These are phyloP conservation scores for Suricata suricatta DNA, from an alignment of 2,113 vertebrate species.

Conservation along the genomic window DNA sequence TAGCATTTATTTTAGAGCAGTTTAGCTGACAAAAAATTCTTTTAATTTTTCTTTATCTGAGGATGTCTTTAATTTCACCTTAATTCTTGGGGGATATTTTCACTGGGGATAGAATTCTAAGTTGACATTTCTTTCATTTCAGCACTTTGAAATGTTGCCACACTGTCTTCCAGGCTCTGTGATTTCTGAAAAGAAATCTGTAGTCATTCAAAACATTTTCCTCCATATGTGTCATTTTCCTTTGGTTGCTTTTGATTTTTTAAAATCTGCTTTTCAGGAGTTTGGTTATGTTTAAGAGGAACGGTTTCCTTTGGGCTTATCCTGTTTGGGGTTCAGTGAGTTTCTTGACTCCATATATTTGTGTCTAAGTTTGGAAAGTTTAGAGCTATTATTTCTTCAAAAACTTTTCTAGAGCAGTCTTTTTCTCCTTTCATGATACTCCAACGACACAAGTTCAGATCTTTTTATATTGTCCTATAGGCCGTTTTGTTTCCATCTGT, in stretches of 20 bases:
- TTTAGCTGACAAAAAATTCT: background rate
- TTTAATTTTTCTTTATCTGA: background rate
- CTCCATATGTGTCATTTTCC: background rate
- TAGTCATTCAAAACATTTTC: background rate
- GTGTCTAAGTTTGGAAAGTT: background rate
- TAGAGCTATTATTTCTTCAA: background rate
- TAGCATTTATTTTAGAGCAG: background rate
- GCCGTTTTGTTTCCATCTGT: background rate
- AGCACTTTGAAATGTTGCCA: background rate
- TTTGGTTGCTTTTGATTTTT: background rate
- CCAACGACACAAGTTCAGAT: background rate
- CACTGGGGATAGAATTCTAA: background rate
- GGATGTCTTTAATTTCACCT: background rate
- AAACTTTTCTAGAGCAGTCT: background rate
- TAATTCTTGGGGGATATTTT: background rate
- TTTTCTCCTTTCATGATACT: background rate
- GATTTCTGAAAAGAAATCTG: background rate
- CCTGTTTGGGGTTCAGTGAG: background rate
- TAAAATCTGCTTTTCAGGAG: background rate
- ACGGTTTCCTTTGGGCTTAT: background rate
- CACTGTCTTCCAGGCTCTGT: background rate
- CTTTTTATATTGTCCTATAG: background rate
- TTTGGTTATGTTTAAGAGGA: background rate
- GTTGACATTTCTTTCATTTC: background rate
- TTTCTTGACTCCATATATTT: background rate